Evolutionary conservation across 64 coral and sea anemone species (phyloP).

Genomic region (Acropora yongei): DNA sequence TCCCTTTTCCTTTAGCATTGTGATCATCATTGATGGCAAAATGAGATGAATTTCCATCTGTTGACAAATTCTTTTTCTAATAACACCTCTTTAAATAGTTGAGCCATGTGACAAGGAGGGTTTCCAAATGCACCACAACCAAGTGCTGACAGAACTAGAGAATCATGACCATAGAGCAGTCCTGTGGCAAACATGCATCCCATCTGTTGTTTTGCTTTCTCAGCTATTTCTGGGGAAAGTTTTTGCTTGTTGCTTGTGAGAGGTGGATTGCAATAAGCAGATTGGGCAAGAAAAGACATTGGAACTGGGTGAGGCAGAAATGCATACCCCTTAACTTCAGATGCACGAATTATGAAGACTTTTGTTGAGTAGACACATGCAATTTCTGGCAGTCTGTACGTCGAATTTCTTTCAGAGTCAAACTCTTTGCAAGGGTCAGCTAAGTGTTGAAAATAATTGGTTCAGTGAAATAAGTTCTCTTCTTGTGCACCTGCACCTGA

Average conservation of each 20-base stretch:
- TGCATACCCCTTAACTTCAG: conserved; percentile 80
- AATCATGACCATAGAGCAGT: conserved; percentile 69
- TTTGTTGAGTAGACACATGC: conserved; percentile 88
- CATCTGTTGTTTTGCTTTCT: conserved; percentile 79
- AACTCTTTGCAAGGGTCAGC: conserved; percentile 87
- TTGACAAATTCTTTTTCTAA: conserved; percentile 69
- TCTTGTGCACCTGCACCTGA: conserved; percentile 89
- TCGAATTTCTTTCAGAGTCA: conserved; percentile 63
- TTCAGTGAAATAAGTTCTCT: conserved; percentile 88
- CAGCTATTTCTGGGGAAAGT: conserved; percentile 64
- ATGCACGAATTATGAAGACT: conserved; percentile 82
- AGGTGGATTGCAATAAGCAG: conserved; percentile 74
- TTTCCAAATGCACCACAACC: conserved; percentile 94
- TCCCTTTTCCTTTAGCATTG: conserved; percentile 75
- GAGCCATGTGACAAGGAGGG: conserved; percentile 79
- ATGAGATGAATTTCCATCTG: conserved; percentile 77
- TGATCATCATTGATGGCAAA: conserved; percentile 91
- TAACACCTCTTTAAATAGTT: conserved; percentile 82
- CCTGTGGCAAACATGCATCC: conserved; percentile 73
- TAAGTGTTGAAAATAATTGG: conserved; percentile 93
- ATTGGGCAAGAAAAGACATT: conserved; percentile 77
- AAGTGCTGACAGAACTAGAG: conserved; percentile 85
- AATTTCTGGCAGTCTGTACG: conserved; percentile 85
- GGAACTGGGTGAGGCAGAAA: conserved; percentile 72
- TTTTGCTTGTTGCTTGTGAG: conserved; percentile 55